Percentiles rank a stretch among this genome's conserved stretches.
These are phyloP conservation scores for Oedothorax gibbosus DNA, from an alignment of 1,140 invertebrate species.

Conservation along the genomic window DNA sequence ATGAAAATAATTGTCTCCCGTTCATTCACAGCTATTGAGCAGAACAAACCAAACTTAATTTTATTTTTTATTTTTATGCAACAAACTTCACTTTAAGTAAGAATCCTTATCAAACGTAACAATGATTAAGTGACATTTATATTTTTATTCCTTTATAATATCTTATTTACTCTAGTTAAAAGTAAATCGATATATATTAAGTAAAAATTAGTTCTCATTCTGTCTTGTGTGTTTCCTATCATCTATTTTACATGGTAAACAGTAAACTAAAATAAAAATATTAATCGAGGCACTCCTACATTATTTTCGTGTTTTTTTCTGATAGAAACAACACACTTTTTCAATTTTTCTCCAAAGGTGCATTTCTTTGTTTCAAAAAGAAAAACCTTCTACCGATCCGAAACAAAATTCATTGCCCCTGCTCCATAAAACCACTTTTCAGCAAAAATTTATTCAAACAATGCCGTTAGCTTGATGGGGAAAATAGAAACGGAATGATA, in stretches of 20 bases:
- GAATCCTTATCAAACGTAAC: too few species aligned
- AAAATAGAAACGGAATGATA: conserved; percentile 19
- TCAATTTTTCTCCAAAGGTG: not conserved
- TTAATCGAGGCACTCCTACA: not conserved
- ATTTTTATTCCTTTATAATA: too few species aligned
- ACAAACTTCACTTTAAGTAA: too few species aligned
- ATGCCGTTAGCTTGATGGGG: conserved; percentile 29
- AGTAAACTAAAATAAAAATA: not conserved
- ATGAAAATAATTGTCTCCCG: too few species aligned
- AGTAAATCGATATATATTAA: too few species aligned
- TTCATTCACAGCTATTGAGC: too few species aligned
- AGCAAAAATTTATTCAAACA: conserved; percentile 42
- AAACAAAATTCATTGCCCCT: conserved; percentile 16
- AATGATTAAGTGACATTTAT: too few species aligned
- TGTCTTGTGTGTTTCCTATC: not conserved
- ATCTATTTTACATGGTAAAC: not conserved
- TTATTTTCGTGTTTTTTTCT: not conserved
- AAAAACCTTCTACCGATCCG: not conserved
- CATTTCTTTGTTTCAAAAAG: too few species aligned
- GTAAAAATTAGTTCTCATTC: too few species aligned
- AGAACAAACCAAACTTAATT: too few species aligned
- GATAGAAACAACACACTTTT: not conserved
- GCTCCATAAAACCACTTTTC: conserved; percentile 35
- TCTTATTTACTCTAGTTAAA: too few species aligned
- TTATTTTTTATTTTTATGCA: too few species aligned